These are phyloP conservation scores for Ophonus ardosiacus DNA, from an alignment of 2,888 invertebrate species.

Conservation along the genomic window DNA sequence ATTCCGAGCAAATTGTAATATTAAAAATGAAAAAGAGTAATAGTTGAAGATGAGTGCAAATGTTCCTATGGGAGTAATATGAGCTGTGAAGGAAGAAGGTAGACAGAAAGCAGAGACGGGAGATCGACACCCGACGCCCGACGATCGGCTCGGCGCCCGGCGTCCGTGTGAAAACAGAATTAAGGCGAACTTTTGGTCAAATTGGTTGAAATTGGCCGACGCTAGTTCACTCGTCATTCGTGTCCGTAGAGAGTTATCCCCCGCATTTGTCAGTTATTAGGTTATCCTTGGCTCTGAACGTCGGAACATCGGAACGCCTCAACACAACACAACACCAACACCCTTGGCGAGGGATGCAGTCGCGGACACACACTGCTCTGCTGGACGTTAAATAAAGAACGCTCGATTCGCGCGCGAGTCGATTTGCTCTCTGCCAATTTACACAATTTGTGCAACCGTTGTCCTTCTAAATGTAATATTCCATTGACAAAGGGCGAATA, in stretches of 20 bases:
- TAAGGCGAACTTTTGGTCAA: constrained; percentile 79
- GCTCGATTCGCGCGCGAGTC: constrained; percentile 28
- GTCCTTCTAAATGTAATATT: constrained; percentile 51
- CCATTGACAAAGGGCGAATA: constrained; percentile 25
- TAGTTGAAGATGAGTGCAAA: neutral
- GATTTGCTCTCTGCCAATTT: constrained; percentile 61
- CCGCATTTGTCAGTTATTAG: constrained; percentile 75
- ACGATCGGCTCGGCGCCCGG: constrained; percentile 7
- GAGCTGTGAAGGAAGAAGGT: neutral
- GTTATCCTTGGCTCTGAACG: constrained; percentile 70
- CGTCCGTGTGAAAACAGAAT: constrained; percentile 78
- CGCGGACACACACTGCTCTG: neutral
- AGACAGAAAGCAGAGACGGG: constrained; percentile 72
- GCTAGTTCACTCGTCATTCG: constrained; percentile 71
- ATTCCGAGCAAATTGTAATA: neutral
- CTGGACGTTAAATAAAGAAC: constrained; percentile 59
- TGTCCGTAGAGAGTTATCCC: constrained; percentile 74
- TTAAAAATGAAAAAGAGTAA: neutral
- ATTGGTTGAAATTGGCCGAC: constrained; percentile 81
- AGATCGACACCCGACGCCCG: constrained; percentile 71
- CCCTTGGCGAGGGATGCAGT: neutral
- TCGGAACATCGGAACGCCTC: constrained; percentile 66
- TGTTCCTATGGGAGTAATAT: neutral
- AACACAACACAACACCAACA: constrained; percentile 47
- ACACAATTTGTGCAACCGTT: constrained; percentile 56